phyloP scores from a whole-genome alignment of 2,797 vertebrate species.

The Periophthalmus magnuspinnatus region DNA sequence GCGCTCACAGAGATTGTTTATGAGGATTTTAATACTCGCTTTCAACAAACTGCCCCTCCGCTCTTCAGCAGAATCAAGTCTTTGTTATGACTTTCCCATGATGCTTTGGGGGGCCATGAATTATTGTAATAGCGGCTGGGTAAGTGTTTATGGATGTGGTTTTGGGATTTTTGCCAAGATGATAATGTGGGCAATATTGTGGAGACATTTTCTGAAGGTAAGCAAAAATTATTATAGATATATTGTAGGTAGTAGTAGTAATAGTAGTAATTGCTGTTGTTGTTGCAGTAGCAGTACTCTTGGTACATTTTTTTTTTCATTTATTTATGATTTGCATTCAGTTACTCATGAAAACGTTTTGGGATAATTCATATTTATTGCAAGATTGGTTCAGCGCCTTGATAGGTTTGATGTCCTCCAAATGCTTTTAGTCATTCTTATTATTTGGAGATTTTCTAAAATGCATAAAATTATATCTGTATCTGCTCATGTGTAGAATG shows the following conservation, averaged over 20 bases:
- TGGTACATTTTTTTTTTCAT: too few species aligned
- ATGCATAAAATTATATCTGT: too few species aligned
- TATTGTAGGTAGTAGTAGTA: background rate
- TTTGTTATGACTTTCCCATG: constrained; percentile 18
- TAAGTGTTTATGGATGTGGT: constrained; percentile 6
- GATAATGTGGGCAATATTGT: constrained; percentile 8
- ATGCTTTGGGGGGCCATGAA: constrained; percentile 12
- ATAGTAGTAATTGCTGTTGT: background rate
- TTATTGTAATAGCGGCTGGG: constrained; percentile 22
- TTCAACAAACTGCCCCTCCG: background rate
- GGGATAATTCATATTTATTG: too few species aligned
- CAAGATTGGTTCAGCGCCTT: too few species aligned
- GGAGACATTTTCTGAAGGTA: background rate
- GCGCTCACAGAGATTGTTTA: constrained; percentile 9
- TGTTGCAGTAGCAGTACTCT: background rate
- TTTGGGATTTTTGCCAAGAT: constrained; percentile 9
- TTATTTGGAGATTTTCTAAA: too few species aligned
- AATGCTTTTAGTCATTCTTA: too few species aligned
- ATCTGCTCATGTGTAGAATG: too few species aligned
- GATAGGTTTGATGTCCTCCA: too few species aligned
- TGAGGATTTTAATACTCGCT: background rate
- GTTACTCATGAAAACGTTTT: too few species aligned
- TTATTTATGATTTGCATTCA: too few species aligned
- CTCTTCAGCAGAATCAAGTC: constrained; percentile 14
- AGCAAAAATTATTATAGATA: background rate